These are phyloP conservation scores for Calypte anna DNA, from an alignment of 2,113 vertebrate genomes.

Conservation along the genomic window DNA sequence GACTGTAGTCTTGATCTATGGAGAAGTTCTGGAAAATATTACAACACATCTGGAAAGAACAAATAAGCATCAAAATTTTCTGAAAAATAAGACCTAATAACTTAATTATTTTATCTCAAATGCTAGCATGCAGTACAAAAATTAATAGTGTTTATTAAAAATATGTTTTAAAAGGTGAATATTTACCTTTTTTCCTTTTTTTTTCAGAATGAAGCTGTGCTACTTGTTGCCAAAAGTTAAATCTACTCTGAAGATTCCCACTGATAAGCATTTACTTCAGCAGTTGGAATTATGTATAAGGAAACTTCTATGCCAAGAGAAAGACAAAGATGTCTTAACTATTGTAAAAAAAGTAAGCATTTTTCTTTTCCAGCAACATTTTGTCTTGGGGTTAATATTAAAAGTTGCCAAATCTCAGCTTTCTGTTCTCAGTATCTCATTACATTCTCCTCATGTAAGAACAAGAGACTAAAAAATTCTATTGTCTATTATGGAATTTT, in stretches of 20 bases:
- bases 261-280: constrained; percentile 91
- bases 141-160: background rate
- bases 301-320: constrained; percentile 91
- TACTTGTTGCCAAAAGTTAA: constrained; percentile 90
- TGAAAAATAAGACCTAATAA: background rate
- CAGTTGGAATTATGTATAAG: constrained; percentile 92
- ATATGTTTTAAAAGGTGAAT: background rate
- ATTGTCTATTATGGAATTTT: background rate
- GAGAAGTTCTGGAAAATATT: background rate
- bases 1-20: background rate
- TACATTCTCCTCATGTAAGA: background rate
- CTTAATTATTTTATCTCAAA: background rate
- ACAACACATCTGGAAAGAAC: background rate
- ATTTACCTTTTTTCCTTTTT: background rate
- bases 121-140: background rate
- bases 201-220: constrained; percentile 87
- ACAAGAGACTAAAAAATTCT: background rate
- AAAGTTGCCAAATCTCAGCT: background rate
- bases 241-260: constrained; percentile 87
- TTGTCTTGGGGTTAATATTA: background rate
- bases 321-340: constrained; percentile 92
- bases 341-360: constrained; percentile 88
- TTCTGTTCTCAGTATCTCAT: background rate
- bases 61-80: background rate
- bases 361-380: background rate